Evolutionary conservation across 2,888 invertebrate genomes (phyloP).

Genomic region (Nomada fabriciana): DNA sequence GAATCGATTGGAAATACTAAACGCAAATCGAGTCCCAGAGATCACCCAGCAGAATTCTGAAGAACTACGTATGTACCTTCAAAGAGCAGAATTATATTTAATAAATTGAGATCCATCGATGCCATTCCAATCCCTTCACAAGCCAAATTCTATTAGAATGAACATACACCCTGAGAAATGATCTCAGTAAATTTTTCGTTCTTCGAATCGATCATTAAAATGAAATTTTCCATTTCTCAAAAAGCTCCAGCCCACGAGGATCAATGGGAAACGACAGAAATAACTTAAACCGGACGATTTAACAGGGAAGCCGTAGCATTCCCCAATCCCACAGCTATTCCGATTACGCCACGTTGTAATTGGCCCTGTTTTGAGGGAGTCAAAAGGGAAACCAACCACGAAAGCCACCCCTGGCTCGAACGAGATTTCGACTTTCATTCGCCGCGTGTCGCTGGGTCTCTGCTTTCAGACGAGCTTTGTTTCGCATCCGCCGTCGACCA

Average conservation of each 20-base stretch:
- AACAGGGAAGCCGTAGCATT: not conserved
- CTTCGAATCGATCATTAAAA: too few relatives aligned
- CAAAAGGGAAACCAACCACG: constrained; percentile 31
- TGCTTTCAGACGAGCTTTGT: constrained; percentile 53
- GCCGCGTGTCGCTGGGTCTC: constrained; percentile 18
- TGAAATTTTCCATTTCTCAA: too few relatives aligned
- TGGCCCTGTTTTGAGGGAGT: constrained; percentile 20
- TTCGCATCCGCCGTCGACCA: constrained; percentile 30
- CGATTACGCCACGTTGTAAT: constrained; percentile 25
- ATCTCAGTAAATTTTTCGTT: too few relatives aligned
- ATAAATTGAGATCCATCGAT: too few relatives aligned
- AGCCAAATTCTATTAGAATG: too few relatives aligned
- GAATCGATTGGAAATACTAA: constrained; percentile 21
- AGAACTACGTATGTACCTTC: not conserved
- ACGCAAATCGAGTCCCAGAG: constrained; percentile 7
- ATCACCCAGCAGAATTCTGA: not conserved
- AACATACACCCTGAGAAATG: too few relatives aligned
- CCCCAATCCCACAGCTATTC: not conserved
- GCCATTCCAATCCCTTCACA: too few relatives aligned
- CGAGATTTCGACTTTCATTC: constrained; percentile 38
- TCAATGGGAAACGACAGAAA: not conserved
- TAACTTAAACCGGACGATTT: not conserved
- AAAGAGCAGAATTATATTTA: not conserved
- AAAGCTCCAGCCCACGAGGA: not conserved
- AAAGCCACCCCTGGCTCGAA: constrained; percentile 12